A percentile compares a stretch with the other conserved stretches of the same genome.
These are phyloP conservation scores for Amphiura filiformis DNA, from an alignment of 35 echinoderm and acorn worm genomes.

Conservation along the genomic window DNA sequence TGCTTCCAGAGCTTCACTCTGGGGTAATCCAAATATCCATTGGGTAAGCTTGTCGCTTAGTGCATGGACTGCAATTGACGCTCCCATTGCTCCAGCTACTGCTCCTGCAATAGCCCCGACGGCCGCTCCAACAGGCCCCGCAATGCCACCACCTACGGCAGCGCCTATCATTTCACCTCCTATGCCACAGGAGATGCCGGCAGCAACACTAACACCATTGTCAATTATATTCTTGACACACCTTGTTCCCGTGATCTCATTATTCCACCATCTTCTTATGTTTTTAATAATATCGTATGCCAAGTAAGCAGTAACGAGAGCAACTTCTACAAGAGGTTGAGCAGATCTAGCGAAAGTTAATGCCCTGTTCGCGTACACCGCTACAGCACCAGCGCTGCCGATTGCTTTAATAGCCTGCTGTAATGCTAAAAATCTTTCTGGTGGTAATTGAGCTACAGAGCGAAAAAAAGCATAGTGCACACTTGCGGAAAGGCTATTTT, in stretches of 20 bases:
- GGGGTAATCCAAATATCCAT: constrained; percentile 14
- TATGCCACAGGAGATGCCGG: constrained; percentile 6
- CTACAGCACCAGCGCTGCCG: not conserved
- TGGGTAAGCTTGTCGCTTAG: not conserved
- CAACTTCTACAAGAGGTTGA: not conserved
- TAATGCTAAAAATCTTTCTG: not conserved
- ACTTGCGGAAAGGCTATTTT: not conserved
- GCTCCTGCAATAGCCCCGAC: not conserved
- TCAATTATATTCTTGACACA: constrained; percentile 31
- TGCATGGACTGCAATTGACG: not conserved
- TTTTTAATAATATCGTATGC: not conserved
- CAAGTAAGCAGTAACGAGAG: not conserved
- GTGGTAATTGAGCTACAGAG: not conserved
- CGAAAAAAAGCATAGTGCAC: not conserved
- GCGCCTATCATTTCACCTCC: not conserved
- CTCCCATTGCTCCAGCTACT: not conserved
- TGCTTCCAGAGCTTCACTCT: constrained; percentile 19
- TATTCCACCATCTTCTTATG: constrained; percentile 10
- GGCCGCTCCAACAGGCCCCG: not conserved
- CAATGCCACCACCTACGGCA: not conserved
- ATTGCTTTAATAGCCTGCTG: not conserved
- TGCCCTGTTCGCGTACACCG: not conserved
- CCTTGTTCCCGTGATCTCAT: constrained; percentile 19
- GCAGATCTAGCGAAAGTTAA: not conserved
- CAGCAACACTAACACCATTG: not conserved